Evolutionary conservation across 2,113 vertebrate genomes (phyloP), one percentile per base, ranked within the genome.

Genomic region (Athene cunicularia): DNA sequence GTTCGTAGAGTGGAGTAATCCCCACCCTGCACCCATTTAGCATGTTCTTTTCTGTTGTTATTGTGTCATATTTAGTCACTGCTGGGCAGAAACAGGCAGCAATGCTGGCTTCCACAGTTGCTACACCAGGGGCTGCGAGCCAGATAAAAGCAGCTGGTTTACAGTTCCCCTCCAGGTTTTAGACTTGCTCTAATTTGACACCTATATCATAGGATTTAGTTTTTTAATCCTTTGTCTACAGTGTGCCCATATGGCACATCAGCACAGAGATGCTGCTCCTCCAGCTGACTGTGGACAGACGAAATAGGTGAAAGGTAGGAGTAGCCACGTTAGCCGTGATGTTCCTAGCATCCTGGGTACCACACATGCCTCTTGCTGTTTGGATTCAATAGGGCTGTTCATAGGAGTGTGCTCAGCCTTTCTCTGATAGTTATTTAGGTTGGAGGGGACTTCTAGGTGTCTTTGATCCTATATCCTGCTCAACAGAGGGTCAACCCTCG

Each of bases 11-110:
- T 8, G 33, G 11, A 32, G 8, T 39, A 37, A 55, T 74, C 70
- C 33, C 28, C 41, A 56, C 33, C 50, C 22, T 14, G 58, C 50
- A 21, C 27, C 13, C 17, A 6, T 22, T 45, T 37, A 37, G 33
- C 20, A 0, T 39, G 37, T 24, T 53, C 5, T 73, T 53, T 47
- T 33, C 47, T 37, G 1, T 32, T 37, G 39, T 53, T 22, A 8
- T 7, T 9, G 2, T 0, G 0, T 56, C 18, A 1, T 12, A 49
- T 33, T 27, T 33, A 27, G 50, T 37, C 17, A 8, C 23, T 12
- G 35, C 24, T 56, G 59, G 59, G 17, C 58, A 14, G 80, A 43
- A 62, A 23, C 24, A 19, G 18, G 56, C 68, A 55, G 32, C 32
- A 7, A 5, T 45, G 47, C 39, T 11, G 2, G 5, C 55, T 73